Conservation (phyloP, 2,888 invertebrate genomes). For the Furcula furcula region DNA sequence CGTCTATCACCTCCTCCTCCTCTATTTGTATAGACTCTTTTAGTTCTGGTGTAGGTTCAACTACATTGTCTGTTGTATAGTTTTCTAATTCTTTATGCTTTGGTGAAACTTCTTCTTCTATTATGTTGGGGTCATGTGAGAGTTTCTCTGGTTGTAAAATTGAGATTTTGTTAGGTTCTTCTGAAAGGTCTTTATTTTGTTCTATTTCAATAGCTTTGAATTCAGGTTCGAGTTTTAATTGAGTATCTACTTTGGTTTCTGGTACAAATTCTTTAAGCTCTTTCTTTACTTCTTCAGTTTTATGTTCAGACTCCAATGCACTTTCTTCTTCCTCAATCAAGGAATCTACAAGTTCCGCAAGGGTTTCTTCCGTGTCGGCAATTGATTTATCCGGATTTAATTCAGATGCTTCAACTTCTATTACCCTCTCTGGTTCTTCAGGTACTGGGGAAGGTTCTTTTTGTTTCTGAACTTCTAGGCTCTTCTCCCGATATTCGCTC, state of each 20-base stretch:
- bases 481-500: conserved; percentile 59
- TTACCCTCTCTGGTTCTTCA: conserved; percentile 23
- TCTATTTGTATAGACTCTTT: conserved; percentile 13
- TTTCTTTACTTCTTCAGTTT: conserved; percentile 7
- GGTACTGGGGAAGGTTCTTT: conserved; percentile 17
- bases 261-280: conserved; percentile 11
- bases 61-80: neutral
- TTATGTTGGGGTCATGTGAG: conserved; percentile 3
- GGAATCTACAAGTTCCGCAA: no score
- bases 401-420: conserved; percentile 11
- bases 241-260: conserved; percentile 6
- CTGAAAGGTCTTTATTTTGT: conserved; percentile 6
- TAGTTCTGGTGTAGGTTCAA: neutral
- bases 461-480: conserved; percentile 34
- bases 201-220: conserved; percentile 4
- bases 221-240: conserved; percentile 10
- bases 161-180: conserved; percentile 3
- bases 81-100: neutral
- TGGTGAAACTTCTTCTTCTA: neutral
- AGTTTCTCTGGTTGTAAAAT: conserved; percentile 1
- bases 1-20: conserved; percentile 1
- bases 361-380: no score
- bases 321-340: no score
- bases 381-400: conserved; percentile 9
- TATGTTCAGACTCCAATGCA: no score